These are phyloP conservation scores for Lepus europaeus DNA, from an alignment of 2,113 vertebrate genomes.

Conservation along the genomic window DNA sequence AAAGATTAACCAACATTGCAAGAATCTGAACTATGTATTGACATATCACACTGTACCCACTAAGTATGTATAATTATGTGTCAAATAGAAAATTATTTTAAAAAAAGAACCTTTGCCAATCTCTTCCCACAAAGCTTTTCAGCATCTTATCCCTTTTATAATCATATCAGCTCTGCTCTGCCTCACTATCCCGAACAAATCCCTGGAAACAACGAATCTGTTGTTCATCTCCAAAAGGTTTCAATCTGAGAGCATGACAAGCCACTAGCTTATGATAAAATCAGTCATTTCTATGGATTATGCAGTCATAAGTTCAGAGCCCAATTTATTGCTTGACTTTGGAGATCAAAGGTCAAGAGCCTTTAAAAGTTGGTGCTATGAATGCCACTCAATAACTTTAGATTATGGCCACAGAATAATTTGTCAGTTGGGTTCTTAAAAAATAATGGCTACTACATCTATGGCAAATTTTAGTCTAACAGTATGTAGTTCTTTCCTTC, in stretches of 20 bases:
- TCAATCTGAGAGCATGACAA: neutral
- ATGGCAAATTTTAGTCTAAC: neutral
- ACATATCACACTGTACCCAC: too few species aligned
- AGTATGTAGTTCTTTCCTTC: neutral
- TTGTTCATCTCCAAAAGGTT: neutral
- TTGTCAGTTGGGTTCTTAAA: neutral
- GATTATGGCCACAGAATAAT: neutral
- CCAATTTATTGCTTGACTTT: neutral
- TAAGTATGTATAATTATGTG: too few species aligned
- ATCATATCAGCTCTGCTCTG: neutral
- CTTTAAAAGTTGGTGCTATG: slow-evolving; percentile 37
- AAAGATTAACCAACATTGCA: neutral
- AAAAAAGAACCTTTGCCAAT: neutral
- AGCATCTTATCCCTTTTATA: neutral
- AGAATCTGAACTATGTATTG: neutral
- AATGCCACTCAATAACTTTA: neutral
- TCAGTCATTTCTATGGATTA: neutral
- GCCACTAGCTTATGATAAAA: neutral
- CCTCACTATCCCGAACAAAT: neutral
- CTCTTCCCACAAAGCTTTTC: neutral
- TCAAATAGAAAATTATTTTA: too few species aligned
- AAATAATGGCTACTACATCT: neutral
- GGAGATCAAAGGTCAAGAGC: neutral
- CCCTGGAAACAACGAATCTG: neutral
- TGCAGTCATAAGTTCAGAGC: neutral